Conservation (phyloP, 2,888 invertebrate species). For the Hemithea aestivaria region DNA sequence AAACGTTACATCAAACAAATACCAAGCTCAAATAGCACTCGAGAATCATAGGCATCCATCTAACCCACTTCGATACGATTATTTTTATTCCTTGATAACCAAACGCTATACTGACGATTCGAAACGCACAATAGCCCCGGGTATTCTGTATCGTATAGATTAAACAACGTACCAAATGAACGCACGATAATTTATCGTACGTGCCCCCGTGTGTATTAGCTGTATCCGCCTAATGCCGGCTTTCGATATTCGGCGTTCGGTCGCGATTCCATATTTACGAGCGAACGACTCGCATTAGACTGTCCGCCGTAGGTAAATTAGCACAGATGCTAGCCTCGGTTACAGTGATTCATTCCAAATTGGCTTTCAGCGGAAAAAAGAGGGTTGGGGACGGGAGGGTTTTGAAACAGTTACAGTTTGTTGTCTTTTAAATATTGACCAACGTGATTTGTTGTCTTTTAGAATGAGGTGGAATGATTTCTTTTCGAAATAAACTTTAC, state of each 20-base stretch:
- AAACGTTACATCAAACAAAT: too few species aligned
- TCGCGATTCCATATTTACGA: conserved; percentile 76
- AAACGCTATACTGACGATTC: conserved; percentile 34
- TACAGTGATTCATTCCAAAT: conserved; percentile 79
- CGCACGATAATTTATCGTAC: conserved; percentile 75
- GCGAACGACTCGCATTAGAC: conserved; percentile 74
- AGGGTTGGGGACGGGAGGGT: conserved; percentile 65
- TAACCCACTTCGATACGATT: conserved; percentile 28
- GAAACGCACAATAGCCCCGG: conserved; percentile 52
- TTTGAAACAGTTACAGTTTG: conserved; percentile 64
- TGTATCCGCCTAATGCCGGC: conserved; percentile 78
- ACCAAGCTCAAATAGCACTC: too few species aligned
- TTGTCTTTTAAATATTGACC: conserved; percentile 38
- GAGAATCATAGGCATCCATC: conserved; percentile 10
- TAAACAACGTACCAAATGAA: conserved; percentile 78
- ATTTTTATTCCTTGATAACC: conserved; percentile 27
- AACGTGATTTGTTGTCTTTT: conserved; percentile 15
- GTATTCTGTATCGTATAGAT: conserved; percentile 70
- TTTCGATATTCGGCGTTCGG: conserved; percentile 77
- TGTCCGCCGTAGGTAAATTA: conserved; percentile 79
- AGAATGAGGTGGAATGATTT: conserved; percentile 14
- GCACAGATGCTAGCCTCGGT: conserved; percentile 77
- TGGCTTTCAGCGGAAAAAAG: conserved; percentile 75
- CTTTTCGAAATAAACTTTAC: too few species aligned
- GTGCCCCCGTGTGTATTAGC: conserved; percentile 77